Percentiles rank a stretch among this genome's conserved stretches.
Conservation (phyloP, 2,888 invertebrate species). For the Baronia brevicornis region DNA sequence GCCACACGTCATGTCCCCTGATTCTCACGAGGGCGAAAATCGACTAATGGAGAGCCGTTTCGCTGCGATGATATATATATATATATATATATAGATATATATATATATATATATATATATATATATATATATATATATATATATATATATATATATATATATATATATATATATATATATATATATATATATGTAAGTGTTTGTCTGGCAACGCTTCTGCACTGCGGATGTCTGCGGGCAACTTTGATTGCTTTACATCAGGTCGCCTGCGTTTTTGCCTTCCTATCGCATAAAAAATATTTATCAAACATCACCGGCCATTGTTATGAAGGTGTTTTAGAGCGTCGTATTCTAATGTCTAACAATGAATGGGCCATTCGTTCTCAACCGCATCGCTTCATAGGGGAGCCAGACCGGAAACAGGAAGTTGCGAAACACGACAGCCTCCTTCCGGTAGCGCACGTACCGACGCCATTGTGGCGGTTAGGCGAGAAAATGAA, state of each 20-base stretch:
- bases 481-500: constrained; percentile 17
- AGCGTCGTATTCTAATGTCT: constrained; percentile 2
- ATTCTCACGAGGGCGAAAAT: too few species aligned
- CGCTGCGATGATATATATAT: too few species aligned
- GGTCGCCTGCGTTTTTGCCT: too few species aligned
- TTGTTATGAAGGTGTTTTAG: constrained; percentile 5
- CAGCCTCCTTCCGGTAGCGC: constrained; percentile 18
- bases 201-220: too few species aligned
- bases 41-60: too few species aligned
- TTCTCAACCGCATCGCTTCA: constrained; percentile 8
- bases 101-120: background rate
- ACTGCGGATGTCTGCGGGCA: too few species aligned
- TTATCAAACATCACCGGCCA: background rate
- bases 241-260: too few species aligned
- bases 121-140: too few species aligned
- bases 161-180: too few species aligned
- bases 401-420: constrained; percentile 16
- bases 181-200: too few species aligned
- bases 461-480: constrained; percentile 21
- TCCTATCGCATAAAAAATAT: constrained; percentile 2
- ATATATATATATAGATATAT: background rate
- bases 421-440: constrained; percentile 24
- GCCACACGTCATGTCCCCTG: too few species aligned
- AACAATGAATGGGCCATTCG: constrained; percentile 7
- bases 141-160: too few species aligned